Evolutionary conservation across 2,113 vertebrate species (phyloP), one percentile per base, ranked within the genome.

Genomic region (Oreochromis niloticus): DNA sequence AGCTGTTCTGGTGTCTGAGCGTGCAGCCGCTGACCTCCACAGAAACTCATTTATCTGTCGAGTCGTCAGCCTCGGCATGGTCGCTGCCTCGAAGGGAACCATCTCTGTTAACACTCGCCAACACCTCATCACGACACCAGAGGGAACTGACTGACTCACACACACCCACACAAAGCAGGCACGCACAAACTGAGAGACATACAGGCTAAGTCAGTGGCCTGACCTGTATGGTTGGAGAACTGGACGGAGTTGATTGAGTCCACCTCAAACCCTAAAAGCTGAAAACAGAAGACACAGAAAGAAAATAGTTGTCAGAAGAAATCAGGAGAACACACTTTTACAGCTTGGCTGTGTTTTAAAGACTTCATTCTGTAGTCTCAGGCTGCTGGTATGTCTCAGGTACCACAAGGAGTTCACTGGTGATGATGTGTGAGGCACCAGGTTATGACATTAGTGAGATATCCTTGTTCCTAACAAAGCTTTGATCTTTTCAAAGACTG

Each of bases 191-290:
- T 46, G 43, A 59, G 8, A 63, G 2, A 81, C 13, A 36, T 3
- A 3, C 7, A 32, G 0, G 79, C 6, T 6, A 4, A 9, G 11
- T 46, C 55, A 14, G 80, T 24, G 54, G n/a, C 36, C 91, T 95
- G 95, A 99, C 99, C 99, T 96, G 99, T 99, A 84, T 99, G 99
- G 95, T 99, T 99, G 92, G 98, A 99, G 95, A 99, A 99, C 96
- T 99, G 99, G 87, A 99, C 99, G 0, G 99, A 99, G 95, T 99
- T 99, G 95, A 99, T 97, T 0, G 98, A 97, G 80, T 99, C 99
- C 24, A 99, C 97, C 96, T 99, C 99, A 91, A 99, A 99, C 30
- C 99, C 99, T 96, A 99, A 94, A 87, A 99, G 98, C 98, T 99
- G 96, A 3, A 90, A 16, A 73, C 24, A 87, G 32, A 61, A 46